Evolutionary conservation across 2,888 invertebrate species (phyloP).

Genomic region (Phrixothrix hirtus): DNA sequence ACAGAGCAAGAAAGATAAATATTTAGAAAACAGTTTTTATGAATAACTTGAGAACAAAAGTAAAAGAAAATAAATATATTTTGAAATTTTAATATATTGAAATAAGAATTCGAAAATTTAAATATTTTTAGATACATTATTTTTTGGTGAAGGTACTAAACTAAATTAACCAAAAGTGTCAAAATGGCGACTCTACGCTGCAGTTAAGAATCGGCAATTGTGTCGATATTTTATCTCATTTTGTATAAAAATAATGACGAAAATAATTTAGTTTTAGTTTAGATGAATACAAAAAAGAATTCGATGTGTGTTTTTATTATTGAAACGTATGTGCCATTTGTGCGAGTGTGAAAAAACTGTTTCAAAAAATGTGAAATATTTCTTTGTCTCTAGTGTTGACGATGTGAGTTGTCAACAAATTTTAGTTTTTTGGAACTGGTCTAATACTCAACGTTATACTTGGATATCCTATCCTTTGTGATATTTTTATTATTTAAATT

Average conservation of each 20-base stretch:
- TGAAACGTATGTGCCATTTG: neutral
- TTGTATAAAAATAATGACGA: conserved; percentile 8
- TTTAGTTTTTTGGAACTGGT: conserved; percentile 15
- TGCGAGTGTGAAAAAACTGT: conserved; percentile 42
- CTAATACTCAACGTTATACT: conserved; percentile 7
- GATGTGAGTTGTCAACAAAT: conserved; percentile 30
- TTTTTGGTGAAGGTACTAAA: too few species aligned
- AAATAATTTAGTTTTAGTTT: conserved; percentile 2
- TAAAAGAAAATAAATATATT: too few species aligned
- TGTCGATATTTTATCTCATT: conserved; percentile 27
- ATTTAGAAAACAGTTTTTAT: too few species aligned
- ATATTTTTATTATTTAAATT: conserved; percentile 25
- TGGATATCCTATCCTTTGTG: conserved; percentile 23
- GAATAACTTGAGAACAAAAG: too few species aligned
- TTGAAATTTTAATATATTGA: too few species aligned
- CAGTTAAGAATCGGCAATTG: conserved; percentile 43
- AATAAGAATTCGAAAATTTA: too few species aligned
- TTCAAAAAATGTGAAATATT: conserved; percentile 53
- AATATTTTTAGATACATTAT: too few species aligned
- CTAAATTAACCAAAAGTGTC: too few species aligned
- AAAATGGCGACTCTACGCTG: conserved; percentile 52
- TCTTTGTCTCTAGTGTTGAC: conserved; percentile 48
- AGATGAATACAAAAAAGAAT: conserved; percentile 13
- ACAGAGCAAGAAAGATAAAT: too few species aligned
- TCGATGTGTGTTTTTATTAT: neutral